Evolutionary conservation across 2,113 vertebrate species (phyloP).

Genomic region (Lepus timidus): DNA sequence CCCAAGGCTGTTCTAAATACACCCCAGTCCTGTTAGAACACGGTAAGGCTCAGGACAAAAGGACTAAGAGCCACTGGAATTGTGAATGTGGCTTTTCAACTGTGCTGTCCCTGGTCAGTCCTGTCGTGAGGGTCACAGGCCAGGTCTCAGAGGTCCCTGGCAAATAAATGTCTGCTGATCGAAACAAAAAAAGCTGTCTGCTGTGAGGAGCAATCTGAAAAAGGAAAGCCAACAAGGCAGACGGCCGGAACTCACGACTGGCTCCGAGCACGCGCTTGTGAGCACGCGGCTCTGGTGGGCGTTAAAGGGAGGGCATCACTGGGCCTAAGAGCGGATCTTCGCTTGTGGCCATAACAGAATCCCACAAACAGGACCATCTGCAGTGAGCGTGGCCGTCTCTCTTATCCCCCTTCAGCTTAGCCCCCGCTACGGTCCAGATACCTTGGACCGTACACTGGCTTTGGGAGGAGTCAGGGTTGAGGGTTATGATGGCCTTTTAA

Average conservation of each 20-base stretch:
- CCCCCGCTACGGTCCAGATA: neutral
- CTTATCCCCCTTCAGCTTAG: accelerated
- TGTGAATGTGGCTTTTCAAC: neutral
- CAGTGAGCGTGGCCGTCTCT: neutral
- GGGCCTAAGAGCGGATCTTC: neutral
- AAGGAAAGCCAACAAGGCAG: neutral
- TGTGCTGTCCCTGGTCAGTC: neutral
- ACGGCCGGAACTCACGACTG: neutral
- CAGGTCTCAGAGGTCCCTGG: neutral
- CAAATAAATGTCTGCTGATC: neutral
- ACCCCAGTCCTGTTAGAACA: neutral
- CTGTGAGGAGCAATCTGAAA: neutral
- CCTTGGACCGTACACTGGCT: neutral
- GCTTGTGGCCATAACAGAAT: neutral
- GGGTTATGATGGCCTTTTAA: neutral
- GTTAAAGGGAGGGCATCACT: neutral
- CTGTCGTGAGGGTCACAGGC: neutral
- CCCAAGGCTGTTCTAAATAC: neutral
- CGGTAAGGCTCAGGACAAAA: neutral
- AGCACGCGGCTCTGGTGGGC: neutral
- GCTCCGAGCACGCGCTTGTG: neutral
- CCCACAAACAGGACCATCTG: neutral
- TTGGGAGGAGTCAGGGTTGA: neutral
- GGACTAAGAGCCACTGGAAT: neutral
- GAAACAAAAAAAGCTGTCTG: neutral